Percentiles rank a stretch among this genome's conserved stretches.
Evolutionary conservation across 1,140 invertebrate genomes (phyloP).

Genomic region (Caenorhabditis tropicalis): DNA sequence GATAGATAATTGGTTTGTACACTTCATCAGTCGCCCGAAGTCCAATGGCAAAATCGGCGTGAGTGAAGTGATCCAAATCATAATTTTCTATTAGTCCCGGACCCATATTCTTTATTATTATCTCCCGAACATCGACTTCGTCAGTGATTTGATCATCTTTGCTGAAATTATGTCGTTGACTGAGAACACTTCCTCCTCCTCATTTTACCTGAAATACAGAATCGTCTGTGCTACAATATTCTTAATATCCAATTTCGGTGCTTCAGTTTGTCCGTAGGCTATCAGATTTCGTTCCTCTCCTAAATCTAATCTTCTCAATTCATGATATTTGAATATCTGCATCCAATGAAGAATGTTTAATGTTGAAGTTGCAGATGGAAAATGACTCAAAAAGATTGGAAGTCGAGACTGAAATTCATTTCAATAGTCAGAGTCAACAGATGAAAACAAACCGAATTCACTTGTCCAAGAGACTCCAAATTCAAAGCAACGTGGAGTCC

Average conservation of each 20-base stretch:
- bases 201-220: neutral
- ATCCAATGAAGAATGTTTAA: conserved; percentile 55
- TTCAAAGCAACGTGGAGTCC: neutral
- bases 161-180: no score
- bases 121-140: conserved; percentile 58
- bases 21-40: conserved; percentile 59
- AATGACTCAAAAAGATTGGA: conserved; percentile 52
- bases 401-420: conserved; percentile 54
- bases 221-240: neutral
- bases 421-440: neutral
- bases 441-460: neutral
- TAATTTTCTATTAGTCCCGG: neutral
- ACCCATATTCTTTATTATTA: conserved; percentile 40
- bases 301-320: conserved; percentile 39
- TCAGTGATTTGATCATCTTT: conserved; percentile 66
- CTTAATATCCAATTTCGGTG: neutral
- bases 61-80: conserved; percentile 63
- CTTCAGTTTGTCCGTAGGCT: conserved; percentile 24
- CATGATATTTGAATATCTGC: conserved; percentile 49
- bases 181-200: no score
- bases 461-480: neutral
- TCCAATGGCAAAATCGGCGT: conserved; percentile 67
- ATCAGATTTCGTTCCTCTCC: conserved; percentile 34
- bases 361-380: conserved; percentile 55
- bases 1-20: conserved; percentile 62